phyloP scores from a whole-genome alignment of 2,888 invertebrate genomes.

The Drosophila helvetica region DNA sequence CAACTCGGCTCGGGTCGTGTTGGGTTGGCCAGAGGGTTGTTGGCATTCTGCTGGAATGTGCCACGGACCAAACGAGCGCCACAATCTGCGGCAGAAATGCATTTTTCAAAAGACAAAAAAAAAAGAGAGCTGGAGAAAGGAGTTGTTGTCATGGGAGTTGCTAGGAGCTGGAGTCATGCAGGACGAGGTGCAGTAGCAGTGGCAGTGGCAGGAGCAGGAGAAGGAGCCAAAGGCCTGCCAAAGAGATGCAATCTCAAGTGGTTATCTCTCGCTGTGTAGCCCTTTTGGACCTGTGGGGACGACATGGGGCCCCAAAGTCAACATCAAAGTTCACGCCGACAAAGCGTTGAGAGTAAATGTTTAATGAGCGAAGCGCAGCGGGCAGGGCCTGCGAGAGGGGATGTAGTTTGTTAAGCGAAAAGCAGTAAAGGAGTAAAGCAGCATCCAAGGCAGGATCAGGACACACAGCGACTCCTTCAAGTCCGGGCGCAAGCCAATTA shows the following conservation, averaged over 20 bases:
- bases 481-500: slow-evolving; percentile 72
- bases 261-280: slow-evolving; percentile 67
- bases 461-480: slow-evolving; percentile 60
- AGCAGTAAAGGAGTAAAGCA: slow-evolving; percentile 47
- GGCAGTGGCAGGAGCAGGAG: slow-evolving; percentile 18
- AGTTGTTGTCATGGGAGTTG: slow-evolving; percentile 5
- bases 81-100: slow-evolving; percentile 74
- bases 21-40: slow-evolving; percentile 22
- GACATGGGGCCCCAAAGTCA: slow-evolving; percentile 57
- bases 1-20: background rate
- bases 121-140: slow-evolving; percentile 14
- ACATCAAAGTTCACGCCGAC: slow-evolving; percentile 81
- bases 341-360: slow-evolving; percentile 79
- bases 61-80: slow-evolving; percentile 49
- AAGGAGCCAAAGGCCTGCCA: slow-evolving; percentile 29
- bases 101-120: slow-evolving; percentile 68
- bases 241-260: slow-evolving; percentile 78
- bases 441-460: slow-evolving; percentile 21
- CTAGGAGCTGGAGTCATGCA: background rate
- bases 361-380: slow-evolving; percentile 67
- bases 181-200: slow-evolving; percentile 21
- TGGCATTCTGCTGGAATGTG: slow-evolving; percentile 33
- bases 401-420: slow-evolving; percentile 35
- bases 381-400: background rate
- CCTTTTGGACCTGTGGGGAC: slow-evolving; percentile 41